A percentile compares a stretch with the other conserved stretches of the same genome.
Evolutionary conservation across 1,140 invertebrate species (phyloP).

Genomic region (Drosophila sulfurigaster): DNA sequence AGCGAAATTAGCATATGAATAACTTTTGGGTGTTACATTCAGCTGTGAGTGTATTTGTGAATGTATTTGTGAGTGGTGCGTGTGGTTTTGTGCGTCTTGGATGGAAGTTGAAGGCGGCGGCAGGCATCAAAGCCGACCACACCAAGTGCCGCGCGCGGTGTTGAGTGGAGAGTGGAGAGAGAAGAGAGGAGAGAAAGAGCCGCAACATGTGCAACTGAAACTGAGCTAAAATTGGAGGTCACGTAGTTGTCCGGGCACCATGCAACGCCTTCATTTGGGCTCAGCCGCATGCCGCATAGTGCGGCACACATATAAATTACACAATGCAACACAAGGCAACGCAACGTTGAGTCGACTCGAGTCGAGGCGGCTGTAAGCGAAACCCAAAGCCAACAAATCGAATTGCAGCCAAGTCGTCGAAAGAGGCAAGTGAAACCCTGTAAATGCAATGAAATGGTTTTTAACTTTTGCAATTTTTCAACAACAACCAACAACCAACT

Average conservation of each 20-base stretch:
- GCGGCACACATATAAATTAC: slow-evolving; percentile 73
- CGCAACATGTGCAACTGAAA: slow-evolving; percentile 70
- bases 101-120: slow-evolving; percentile 46
- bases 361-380: slow-evolving; percentile 36
- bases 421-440: slow-evolving; percentile 74
- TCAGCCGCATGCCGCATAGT: slow-evolving; percentile 20
- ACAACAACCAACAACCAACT: slow-evolving; percentile 22
- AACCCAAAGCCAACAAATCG: slow-evolving; percentile 72
- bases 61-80: slow-evolving; percentile 32
- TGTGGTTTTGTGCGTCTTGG: slow-evolving; percentile 43
- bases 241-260: slow-evolving; percentile 71
- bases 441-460: slow-evolving; percentile 82
- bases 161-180: background rate
- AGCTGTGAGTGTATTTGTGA: slow-evolving; percentile 18
- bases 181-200: background rate
- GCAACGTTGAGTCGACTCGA: slow-evolving; percentile 6
- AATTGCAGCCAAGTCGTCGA: slow-evolving; percentile 56
- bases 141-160: slow-evolving; percentile 46
- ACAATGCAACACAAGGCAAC: slow-evolving; percentile 64
- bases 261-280: slow-evolving; percentile 68
- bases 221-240: slow-evolving; percentile 78
- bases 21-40: slow-evolving; percentile 53
- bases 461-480: slow-evolving; percentile 82
- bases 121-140: slow-evolving; percentile 75
- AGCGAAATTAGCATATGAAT: slow-evolving; percentile 81